Evolutionary conservation across 64 coral and sea anemone species (phyloP).

Genomic region (Exaiptasia diaphana): DNA sequence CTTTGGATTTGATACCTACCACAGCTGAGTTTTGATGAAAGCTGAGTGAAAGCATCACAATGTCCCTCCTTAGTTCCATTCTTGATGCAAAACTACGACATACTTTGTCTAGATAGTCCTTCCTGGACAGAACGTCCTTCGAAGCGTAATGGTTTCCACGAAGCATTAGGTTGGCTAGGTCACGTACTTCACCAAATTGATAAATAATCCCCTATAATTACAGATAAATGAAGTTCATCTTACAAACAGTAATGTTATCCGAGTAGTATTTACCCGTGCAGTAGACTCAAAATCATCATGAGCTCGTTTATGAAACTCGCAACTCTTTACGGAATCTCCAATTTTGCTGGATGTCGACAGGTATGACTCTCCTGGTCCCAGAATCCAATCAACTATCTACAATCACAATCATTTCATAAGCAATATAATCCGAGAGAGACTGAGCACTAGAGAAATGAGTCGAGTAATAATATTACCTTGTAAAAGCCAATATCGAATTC

Average conservation of each 20-base stretch:
- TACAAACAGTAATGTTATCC: background rate
- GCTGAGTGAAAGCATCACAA: slow-evolving; percentile 54
- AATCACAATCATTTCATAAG: background rate
- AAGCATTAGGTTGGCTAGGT: slow-evolving; percentile 82
- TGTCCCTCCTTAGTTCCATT: slow-evolving; percentile 79
- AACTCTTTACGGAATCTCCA: slow-evolving; percentile 77
- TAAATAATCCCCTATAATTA: slow-evolving; percentile 77
- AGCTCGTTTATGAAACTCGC: slow-evolving; percentile 70
- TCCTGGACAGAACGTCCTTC: slow-evolving; percentile 52
- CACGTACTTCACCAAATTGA: slow-evolving; percentile 72
- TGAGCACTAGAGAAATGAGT: background rate
- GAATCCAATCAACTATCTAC: slow-evolving; percentile 84
- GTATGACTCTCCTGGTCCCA: slow-evolving; percentile 85
- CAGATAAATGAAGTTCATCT: background rate
- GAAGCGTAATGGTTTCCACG: slow-evolving; percentile 85
- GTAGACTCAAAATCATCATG: slow-evolving; percentile 92
- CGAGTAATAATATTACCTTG: slow-evolving; percentile 48
- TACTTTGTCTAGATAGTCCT: slow-evolving; percentile 81
- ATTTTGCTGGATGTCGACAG: slow-evolving; percentile 57
- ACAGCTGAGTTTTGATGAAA: slow-evolving; percentile 75
- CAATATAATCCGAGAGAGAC: background rate
- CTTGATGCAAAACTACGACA: slow-evolving; percentile 90
- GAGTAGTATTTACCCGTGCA: slow-evolving; percentile 78
- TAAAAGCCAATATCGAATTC: slow-evolving; percentile 85
- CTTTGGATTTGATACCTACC: no score